Percentiles rank a stretch among this genome's conserved stretches.
Conservation (phyloP, 1,140 invertebrate genomes). For the Acyrthosiphon pisum region DNA sequence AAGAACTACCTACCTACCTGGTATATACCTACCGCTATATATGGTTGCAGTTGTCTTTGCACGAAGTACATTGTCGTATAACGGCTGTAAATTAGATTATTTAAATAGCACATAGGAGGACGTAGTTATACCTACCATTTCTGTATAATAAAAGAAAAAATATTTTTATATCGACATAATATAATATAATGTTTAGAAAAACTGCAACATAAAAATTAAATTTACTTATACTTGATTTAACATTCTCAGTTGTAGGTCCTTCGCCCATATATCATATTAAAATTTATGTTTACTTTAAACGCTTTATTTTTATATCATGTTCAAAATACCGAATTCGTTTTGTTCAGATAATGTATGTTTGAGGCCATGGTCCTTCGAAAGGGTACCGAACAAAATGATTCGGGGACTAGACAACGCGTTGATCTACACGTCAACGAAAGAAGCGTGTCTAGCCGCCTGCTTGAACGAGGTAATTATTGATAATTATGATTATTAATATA, state of each 20-base stretch:
- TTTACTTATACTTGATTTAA: not conserved
- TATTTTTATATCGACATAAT: not conserved
- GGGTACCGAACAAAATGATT: conserved; percentile 90
- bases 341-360: conserved; percentile 84
- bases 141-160: not conserved
- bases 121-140: not conserved
- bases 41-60: conserved; percentile 1
- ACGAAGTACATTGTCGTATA: conserved; percentile 5
- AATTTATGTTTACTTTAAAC: not conserved
- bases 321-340: conserved; percentile 2
- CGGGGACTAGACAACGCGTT: conserved; percentile 87
- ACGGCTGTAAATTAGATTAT: conserved; percentile 5
- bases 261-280: not conserved
- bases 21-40: not conserved
- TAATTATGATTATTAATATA: not conserved
- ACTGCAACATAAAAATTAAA: not conserved
- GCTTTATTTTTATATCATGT: not conserved
- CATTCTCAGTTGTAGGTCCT: not conserved
- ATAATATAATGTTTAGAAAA: not conserved
- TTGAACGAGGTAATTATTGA: conserved; percentile 78
- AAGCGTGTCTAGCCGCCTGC: conserved; percentile 90
- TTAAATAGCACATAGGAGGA: not conserved
- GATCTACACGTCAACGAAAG: conserved; percentile 92
- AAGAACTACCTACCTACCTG: not conserved
- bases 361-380: conserved; percentile 90